Base-by-base conservation (phyloP, 2,113 vertebrate genomes). In the Micronycteris hirsuta region DNA sequence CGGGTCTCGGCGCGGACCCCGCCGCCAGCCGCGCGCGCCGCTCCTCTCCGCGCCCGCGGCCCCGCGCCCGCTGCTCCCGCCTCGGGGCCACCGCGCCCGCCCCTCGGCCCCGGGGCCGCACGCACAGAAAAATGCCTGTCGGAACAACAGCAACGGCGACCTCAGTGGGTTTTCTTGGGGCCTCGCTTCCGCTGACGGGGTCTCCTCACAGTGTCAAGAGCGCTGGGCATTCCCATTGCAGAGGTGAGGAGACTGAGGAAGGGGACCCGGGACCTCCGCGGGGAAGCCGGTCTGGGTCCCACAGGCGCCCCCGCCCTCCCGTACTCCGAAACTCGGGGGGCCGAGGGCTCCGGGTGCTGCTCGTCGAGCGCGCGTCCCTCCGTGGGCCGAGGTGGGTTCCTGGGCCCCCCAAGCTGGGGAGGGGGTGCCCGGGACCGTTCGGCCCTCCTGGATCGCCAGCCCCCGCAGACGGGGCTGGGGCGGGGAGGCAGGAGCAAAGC, bases 1-100 rank as follows among this genome's bases (percentile, higher is more conserved):
- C 76, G 28, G 71, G 84, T 12, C 20, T 33, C 93, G 17, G 13
- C 94, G 95, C 54, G 61, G 86, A 15, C 28, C 70, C 85, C 9
- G 54, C 77, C 86, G 73, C 88, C 96, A 36, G 97, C 86, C 74
- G 93, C 1, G 65, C 70, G 83, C 36, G 67, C 33, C 92, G 43
- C 67, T 73, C 65, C 95, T n/a, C 24, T 78, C 3, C 65, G 47
- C 24, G 70, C 65, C 38, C 70, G 28, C 71, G 45, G 26, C 61
- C 78, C 89, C 10, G 77, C 15, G 26, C 71, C 84, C 36, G 85
- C 16, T 11, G 63, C 78, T 73, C 41, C 43, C 15, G 28, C 73
- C 77, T 67, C 24, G 1, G 22, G 43, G 76, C 28, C 61, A 15
- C 13, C n/a, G 26, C 33, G 26, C n/a, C 28, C 13, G 9, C 41